Conservation (phyloP, 2,113 vertebrate genomes). For the Cebus imitator region DNA sequence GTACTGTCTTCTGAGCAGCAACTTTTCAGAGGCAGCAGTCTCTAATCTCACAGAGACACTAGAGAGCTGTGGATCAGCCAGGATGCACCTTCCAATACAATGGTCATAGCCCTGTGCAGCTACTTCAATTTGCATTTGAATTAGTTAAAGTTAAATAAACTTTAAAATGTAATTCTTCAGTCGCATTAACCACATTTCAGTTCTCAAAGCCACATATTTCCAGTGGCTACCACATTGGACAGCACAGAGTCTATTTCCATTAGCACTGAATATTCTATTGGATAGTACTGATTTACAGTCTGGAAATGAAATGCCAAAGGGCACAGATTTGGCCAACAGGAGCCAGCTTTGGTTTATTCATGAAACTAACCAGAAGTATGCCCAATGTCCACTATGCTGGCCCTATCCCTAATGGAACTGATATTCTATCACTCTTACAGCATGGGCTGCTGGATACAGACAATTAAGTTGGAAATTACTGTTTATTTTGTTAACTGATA, state of each 20-base stretch:
- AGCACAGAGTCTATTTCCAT: neutral
- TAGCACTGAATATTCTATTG: neutral
- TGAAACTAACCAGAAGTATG: neutral
- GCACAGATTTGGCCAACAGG: neutral
- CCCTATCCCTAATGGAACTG: neutral
- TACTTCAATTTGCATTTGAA: slow-evolving; percentile 8
- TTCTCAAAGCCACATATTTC: neutral
- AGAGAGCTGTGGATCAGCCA: neutral
- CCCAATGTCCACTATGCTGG: neutral
- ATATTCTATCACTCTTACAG: neutral
- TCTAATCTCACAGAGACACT: neutral
- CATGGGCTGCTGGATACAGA: neutral
- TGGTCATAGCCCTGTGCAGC: neutral
- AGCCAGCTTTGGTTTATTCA: neutral
- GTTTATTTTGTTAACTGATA: neutral
- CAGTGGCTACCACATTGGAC: neutral
- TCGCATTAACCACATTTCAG: neutral
- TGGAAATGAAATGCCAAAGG: neutral
- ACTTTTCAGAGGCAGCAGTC: neutral
- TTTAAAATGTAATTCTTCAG: neutral
- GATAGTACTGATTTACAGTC: neutral
- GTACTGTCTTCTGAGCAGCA: neutral
- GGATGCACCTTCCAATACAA: neutral
- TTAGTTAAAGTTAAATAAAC: neutral
- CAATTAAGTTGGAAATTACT: neutral